Percentiles rank a stretch among this genome's conserved stretches.
Evolutionary conservation across 2,113 vertebrate genomes (phyloP).

Genomic region (Casuarius casuarius): DNA sequence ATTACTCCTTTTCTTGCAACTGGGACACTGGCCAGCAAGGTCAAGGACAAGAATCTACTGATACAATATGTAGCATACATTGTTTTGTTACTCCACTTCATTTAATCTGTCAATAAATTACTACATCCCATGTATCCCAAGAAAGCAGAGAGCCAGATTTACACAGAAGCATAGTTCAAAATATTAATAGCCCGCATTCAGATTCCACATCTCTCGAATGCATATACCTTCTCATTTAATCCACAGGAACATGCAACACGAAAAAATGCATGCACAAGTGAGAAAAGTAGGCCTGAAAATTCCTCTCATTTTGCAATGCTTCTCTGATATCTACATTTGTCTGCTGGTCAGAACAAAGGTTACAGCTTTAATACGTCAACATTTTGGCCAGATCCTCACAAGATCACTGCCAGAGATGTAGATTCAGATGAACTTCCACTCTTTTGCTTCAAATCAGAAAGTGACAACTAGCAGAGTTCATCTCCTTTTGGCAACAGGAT

Average conservation of each 20-base stretch:
- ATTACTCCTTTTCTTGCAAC: neutral
- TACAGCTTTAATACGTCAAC: neutral
- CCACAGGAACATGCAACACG: neutral
- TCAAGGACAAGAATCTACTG: neutral
- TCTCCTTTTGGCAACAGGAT: neutral
- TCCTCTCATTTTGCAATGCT: neutral
- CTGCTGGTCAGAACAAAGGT: neutral
- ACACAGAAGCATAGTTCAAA: neutral
- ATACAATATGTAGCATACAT: neutral
- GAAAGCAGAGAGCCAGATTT: neutral
- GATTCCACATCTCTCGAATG: neutral
- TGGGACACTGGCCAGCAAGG: neutral
- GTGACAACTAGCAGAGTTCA: neutral
- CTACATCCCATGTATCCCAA: neutral
- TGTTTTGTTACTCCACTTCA: neutral
- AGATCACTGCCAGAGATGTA: neutral
- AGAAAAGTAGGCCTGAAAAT: neutral
- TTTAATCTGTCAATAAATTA: neutral
- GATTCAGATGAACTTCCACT: neutral
- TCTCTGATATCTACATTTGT: neutral
- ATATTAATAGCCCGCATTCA: neutral
- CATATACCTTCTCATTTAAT: neutral
- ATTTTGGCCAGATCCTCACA: neutral
- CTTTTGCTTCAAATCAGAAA: neutral
- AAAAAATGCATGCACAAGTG: neutral